Evolutionary conservation across 2,888 invertebrate genomes (phyloP), one percentile per base, ranked within the genome.

Genomic region (Euphydryas editha): DNA sequence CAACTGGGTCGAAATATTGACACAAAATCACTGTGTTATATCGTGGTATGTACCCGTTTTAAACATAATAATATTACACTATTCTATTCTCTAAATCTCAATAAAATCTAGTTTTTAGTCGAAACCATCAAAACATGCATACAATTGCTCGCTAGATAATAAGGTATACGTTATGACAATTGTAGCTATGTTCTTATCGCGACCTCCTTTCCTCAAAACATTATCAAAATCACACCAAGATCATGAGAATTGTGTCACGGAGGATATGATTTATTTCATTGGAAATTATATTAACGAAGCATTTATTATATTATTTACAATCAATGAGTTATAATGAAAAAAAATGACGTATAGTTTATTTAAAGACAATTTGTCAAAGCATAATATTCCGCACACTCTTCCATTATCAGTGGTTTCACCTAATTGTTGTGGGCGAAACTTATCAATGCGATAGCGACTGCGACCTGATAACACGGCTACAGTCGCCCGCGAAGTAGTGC

Each of bases 381-480:
- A 21, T 15, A 24, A 51, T 51, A 49, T 51, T 59, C 61, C 60
- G 58, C 61, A 47, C 62, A 65, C 69, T 55, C 56, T 57, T 62
- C 72, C 77, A 75, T 72, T 86, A 85, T 87, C 85, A 81, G 79
- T 79, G 78, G 83, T 84, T 84, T 78, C 75, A 83, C 84, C 84
- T 87, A 86, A 88, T 88, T 88, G 85, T 84, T 80, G 79, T 81
- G 81, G 85, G 83, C 77, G 81, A 80, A 82, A 77, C 86, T 91
- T 90, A 91, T 90, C 91, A 82, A 55, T 64, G 63, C 60, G 89
- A 89, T 90, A 90, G 72, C 70, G 70, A 75, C 73, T 73, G 77
- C 80, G 78, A 56, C 57, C 65, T 73, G 87, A 90, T 88, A 88
- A 87, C 82, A 77, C 72, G 63, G 70, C 74, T 72, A 78, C 88